phyloP scores from a whole-genome alignment of 2,113 vertebrate genomes.

The Conger conger region DNA sequence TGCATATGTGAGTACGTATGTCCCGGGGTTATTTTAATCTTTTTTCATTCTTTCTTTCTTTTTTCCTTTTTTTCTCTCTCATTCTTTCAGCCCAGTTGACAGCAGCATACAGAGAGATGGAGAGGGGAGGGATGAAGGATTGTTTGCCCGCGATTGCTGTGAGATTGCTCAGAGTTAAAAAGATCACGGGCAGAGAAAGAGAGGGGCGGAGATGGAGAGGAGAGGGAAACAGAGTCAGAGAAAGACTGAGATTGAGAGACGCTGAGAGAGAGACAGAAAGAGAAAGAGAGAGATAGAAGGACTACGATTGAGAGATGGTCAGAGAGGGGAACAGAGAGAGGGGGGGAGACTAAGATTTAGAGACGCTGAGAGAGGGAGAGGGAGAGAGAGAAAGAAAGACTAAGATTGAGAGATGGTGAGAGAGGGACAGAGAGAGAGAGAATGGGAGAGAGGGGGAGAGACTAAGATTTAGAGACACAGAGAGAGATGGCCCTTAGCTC shows the following conservation, averaged over 20 bases:
- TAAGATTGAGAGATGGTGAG: background rate
- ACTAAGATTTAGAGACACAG: no score
- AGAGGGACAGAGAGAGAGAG: background rate
- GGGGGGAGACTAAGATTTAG: background rate
- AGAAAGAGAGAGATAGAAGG: background rate
- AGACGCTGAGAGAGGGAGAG: background rate
- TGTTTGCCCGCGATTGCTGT: background rate
- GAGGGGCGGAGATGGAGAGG: no score
- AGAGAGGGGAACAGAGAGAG: background rate
- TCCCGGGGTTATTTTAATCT: no score
- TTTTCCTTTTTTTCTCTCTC: no score
- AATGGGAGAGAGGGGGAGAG: background rate
- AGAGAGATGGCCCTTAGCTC: no score
- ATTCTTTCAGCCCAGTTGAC: background rate
- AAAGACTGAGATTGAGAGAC: background rate
- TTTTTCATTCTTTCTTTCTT: no score
- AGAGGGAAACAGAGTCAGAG: background rate
- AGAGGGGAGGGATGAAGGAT: background rate
- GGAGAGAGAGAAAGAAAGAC: constrained; percentile 7
- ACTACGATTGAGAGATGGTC: background rate
- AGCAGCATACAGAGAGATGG: no score
- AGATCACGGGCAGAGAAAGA: no score
- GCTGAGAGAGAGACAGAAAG: background rate
- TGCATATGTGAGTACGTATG: no score
- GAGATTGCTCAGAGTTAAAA: background rate